Evolutionary conservation across 1,140 invertebrate species (phyloP).

Genomic region (Agrypnia vestita): DNA sequence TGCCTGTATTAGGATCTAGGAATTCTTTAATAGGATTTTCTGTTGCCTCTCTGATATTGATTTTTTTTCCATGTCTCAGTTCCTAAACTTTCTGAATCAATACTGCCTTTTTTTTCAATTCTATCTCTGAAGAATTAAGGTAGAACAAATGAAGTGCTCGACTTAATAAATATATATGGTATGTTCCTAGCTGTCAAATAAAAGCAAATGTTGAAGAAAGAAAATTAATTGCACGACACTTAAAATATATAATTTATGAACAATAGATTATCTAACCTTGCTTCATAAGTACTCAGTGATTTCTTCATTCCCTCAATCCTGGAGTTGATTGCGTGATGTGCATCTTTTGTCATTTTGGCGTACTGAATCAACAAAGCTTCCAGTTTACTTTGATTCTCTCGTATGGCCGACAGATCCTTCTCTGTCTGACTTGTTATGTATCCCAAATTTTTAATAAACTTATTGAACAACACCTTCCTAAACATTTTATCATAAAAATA

Average conservation of each 20-base stretch:
- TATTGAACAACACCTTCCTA: slow-evolving; percentile 1
- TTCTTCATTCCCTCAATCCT: slow-evolving; percentile 5
- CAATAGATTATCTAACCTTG: background rate
- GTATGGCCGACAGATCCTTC: background rate
- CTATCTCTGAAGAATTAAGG: too few relatives aligned
- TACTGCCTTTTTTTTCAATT: too few relatives aligned
- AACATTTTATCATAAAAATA: background rate
- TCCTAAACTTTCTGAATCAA: too few relatives aligned
- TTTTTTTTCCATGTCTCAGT: too few relatives aligned
- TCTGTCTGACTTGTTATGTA: slow-evolving; percentile 1
- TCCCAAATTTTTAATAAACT: slow-evolving; percentile 6
- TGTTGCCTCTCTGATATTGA: too few relatives aligned
- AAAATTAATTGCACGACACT: background rate
- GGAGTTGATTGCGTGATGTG: background rate
- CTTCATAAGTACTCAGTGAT: background rate
- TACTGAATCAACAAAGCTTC: background rate
- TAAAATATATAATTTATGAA: background rate
- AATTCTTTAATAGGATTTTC: too few relatives aligned
- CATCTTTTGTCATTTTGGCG: background rate
- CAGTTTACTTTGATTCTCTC: background rate
- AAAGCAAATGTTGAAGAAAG: too few relatives aligned
- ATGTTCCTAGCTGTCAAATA: too few relatives aligned
- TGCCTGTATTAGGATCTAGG: too few relatives aligned
- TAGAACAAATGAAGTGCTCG: too few relatives aligned
- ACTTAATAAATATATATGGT: too few relatives aligned